Conservation (phyloP, 1,140 invertebrate species). For the Gonatopus flavifemur region DNA sequence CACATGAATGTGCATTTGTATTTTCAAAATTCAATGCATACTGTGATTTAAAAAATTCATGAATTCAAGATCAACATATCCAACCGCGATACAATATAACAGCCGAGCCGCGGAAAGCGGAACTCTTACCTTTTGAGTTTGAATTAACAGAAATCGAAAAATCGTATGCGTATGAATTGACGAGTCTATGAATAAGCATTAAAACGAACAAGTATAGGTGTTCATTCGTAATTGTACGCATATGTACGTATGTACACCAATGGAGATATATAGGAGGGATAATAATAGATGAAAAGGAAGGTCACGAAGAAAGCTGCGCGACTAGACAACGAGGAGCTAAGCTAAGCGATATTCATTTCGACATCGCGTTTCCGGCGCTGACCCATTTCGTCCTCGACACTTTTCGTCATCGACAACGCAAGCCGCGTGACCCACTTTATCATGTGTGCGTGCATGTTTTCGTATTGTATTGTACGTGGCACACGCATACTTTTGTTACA, state of each 20-base stretch:
- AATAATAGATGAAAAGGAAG: slow-evolving; percentile 45
- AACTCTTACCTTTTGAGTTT: no score
- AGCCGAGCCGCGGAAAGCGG: no score
- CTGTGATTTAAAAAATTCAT: no score
- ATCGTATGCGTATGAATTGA: neutral
- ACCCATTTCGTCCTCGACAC: slow-evolving; percentile 44
- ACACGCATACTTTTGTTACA: no score
- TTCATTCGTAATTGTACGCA: neutral
- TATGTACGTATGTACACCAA: neutral
- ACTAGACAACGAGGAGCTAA: slow-evolving; percentile 26
- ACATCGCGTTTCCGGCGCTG: slow-evolving; percentile 39
- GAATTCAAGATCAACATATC: no score
- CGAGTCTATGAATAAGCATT: neutral
- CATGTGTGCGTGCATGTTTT: no score
- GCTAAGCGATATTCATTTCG: slow-evolving; percentile 32
- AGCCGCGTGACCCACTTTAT: neutral
- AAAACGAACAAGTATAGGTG: neutral
- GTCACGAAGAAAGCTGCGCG: slow-evolving; percentile 48
- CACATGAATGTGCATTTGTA: no score
- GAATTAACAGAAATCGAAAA: neutral
- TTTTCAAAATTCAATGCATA: no score
- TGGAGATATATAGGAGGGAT: slow-evolving; percentile 14
- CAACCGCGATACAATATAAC: no score
- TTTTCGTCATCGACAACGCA: slow-evolving; percentile 36
- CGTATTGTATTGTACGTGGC: no score